Percentiles rank a stretch among this genome's conserved stretches.
phyloP scores from a whole-genome alignment of 2,113 vertebrate species.

The Pelusios castaneus region DNA sequence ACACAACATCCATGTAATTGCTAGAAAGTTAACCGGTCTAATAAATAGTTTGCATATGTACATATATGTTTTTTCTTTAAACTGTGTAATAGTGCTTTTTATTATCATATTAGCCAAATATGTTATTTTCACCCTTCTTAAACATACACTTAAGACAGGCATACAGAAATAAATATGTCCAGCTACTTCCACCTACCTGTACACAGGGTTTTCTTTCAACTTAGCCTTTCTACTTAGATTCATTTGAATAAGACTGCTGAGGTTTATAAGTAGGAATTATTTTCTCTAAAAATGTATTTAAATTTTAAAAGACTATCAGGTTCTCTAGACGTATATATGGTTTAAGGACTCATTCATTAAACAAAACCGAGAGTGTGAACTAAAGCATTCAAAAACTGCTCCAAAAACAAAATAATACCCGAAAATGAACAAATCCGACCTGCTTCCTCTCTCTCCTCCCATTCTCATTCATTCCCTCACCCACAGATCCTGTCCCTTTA shows the following conservation, averaged over 20 bases:
- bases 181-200: background rate
- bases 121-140: background rate
- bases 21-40: rapidly evolving
- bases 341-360: background rate
- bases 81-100: background rate
- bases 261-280: background rate
- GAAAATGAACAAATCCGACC: background rate
- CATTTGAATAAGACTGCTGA: background rate
- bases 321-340: background rate
- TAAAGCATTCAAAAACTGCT: background rate
- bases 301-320: background rate
- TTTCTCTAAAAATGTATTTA: background rate
- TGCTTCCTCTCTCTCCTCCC: background rate
- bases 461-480: background rate
- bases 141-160: background rate
- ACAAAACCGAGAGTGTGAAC: background rate
- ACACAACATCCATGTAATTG: background rate
- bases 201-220: background rate
- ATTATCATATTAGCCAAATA: background rate
- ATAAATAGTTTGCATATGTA: background rate
- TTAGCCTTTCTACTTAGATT: background rate
- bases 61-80: background rate
- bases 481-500: background rate
- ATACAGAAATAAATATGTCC: background rate
- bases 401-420: background rate